Percentiles rank a stretch among this genome's conserved stretches.
These are phyloP conservation scores for Otus sunia DNA, from an alignment of 2,113 vertebrate species.

Conservation along the genomic window DNA sequence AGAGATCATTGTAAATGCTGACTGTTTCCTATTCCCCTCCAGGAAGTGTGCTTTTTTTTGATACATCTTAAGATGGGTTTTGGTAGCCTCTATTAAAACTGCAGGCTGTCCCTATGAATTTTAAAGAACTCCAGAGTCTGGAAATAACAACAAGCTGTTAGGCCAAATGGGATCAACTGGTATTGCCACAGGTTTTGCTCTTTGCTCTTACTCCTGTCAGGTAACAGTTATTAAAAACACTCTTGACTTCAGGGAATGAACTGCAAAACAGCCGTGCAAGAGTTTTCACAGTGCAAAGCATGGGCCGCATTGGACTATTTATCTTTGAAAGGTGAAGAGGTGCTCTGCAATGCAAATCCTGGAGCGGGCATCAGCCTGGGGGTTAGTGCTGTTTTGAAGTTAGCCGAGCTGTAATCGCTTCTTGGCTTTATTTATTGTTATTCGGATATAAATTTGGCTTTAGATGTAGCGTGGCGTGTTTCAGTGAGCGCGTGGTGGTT, in stretches of 20 bases:
- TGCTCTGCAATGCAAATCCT: background rate
- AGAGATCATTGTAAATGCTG: slow-evolving; percentile 35
- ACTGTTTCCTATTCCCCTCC: slow-evolving; percentile 54
- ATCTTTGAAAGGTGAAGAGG: background rate
- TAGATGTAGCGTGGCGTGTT: background rate
- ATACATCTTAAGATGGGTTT: background rate
- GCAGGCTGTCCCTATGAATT: slow-evolving; percentile 12
- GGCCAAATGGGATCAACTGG: background rate
- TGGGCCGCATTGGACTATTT: rapidly evolving
- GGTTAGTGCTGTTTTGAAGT: background rate
- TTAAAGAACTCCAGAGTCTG: background rate
- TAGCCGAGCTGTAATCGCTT: background rate
- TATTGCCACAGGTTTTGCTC: slow-evolving; percentile 34
- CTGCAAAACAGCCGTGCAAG: background rate
- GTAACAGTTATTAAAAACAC: slow-evolving; percentile 7
- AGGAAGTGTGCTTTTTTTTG: slow-evolving; percentile 37
- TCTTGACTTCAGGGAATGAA: background rate
- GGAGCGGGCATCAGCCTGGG: background rate
- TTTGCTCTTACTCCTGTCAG: background rate
- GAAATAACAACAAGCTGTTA: slow-evolving; percentile 12
- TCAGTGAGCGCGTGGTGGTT: rapidly evolving
- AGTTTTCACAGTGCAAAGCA: background rate
- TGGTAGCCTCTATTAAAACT: background rate
- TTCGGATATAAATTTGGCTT: background rate
- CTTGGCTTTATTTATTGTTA: background rate